Evolutionary conservation across 2,113 vertebrate species (phyloP).

Genomic region (Bos javanicus): DNA sequence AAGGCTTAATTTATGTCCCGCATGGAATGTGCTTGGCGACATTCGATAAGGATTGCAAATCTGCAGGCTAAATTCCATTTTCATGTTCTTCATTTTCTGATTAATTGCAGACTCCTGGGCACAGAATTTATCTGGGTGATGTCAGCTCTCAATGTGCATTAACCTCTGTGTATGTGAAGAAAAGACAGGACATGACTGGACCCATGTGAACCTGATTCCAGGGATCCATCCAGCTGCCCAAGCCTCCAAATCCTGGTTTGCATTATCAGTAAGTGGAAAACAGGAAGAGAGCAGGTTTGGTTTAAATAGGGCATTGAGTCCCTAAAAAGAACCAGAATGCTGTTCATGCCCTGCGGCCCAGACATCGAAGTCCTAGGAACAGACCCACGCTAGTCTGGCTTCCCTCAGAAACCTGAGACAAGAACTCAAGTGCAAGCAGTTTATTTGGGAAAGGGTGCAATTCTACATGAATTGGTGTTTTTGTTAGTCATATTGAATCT

Average conservation of each 20-base stretch:
- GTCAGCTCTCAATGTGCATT: not conserved
- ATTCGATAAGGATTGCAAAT: not conserved
- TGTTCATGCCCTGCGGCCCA: not conserved
- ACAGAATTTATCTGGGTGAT: not conserved
- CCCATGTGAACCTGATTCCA: accelerated
- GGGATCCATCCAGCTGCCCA: not conserved
- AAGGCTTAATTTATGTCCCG: slow-evolving; percentile 2
- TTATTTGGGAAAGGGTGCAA: not conserved
- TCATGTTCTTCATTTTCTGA: slow-evolving; percentile 26
- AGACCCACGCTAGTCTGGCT: not conserved
- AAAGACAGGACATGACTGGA: not conserved
- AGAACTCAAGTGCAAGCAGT: not conserved
- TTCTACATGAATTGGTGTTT: not conserved
- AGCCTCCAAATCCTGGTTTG: not conserved
- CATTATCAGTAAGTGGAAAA: not conserved
- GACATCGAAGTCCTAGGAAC: not conserved
- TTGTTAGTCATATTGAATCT: not conserved
- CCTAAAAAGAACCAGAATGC: not conserved
- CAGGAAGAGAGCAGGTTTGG: not conserved
- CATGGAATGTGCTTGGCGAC: not conserved
- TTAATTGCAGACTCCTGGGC: not conserved
- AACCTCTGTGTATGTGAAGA: not conserved
- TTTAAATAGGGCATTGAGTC: not conserved
- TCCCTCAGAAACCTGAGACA: not conserved
- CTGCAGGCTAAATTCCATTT: slow-evolving; percentile 48